Evolutionary conservation across 1,140 invertebrate genomes (phyloP), one percentile per base, ranked within the genome.

Genomic region (Anoplolepis gracilipes): DNA sequence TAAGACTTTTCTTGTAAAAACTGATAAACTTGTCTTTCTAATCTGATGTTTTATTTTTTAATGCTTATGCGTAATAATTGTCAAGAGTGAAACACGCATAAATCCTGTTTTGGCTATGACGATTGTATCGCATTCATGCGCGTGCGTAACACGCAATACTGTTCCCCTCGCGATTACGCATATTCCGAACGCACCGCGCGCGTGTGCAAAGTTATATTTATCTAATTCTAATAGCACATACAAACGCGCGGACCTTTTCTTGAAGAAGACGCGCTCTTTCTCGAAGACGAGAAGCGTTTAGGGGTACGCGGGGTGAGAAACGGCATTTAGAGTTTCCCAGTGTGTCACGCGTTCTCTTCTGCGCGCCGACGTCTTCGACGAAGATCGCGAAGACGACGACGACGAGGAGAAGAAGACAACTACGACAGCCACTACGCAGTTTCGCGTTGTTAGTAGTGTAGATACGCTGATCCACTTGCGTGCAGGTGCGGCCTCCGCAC

Each of bases 261-360:
- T 65, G 57, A 42, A 72, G 78, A 62, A 46, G 46, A 42, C 39
- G 72, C 75, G 64, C 77, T 69, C 53, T 49, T 64, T 79, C 39
- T 49, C 49, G 64, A 70, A 76, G 39, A 3, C 57, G 69, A 77
- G 46, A 49, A 16, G 28, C 36, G 59, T 42, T 69, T 36, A 72
- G 39, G 84, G 46, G 39, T 22, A 39, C 49, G 84, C 72, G 86
- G 75, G 55, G 33, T 49, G 36, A 57, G 30, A 33, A n/a, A 25
- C n/a, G 69, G 33, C 49, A 57, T 53, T 46, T 65, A 57, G 88
- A 87, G 61, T 91, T 92, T 92, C 88, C 92, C 91, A 89, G 90
- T 92, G 91, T 91, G 91, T 92, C 92, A 92, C 86, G 78, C 84
- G 70, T 75, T 22, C 28, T 73, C 73, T 87, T 85, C 84, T 81